Conservation (phyloP, 2,888 invertebrate species). For the Trachelus stipa region DNA sequence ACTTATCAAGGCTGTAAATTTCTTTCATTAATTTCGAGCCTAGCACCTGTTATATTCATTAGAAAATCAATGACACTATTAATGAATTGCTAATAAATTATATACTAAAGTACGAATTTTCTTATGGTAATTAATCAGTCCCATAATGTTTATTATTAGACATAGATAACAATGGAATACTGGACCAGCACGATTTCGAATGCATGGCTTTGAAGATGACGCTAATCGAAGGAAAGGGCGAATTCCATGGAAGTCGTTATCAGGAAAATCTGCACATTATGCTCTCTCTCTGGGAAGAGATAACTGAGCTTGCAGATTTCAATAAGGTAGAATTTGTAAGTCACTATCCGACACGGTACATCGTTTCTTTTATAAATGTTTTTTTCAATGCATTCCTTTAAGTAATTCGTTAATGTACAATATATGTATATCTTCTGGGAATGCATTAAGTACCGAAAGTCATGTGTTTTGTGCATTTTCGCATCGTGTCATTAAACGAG, state of each 20-base stretch:
- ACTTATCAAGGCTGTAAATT: no score
- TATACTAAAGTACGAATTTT: neutral
- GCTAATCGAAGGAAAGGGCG: constrained; percentile 85
- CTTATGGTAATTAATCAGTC: neutral
- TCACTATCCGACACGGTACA: neutral
- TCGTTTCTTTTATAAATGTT: neutral
- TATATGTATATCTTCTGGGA: neutral
- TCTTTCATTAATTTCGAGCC: neutral
- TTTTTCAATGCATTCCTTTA: neutral
- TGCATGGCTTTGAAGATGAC: constrained; percentile 86
- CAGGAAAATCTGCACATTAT: constrained; percentile 86
- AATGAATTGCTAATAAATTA: neutral
- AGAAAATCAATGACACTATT: neutral
- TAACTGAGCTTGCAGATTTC: constrained; percentile 86
- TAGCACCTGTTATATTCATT: neutral
- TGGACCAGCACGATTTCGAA: constrained; percentile 86
- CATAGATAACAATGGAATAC: constrained; percentile 86
- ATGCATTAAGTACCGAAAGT: neutral
- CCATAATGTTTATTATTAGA: constrained; percentile 69
- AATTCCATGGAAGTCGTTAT: constrained; percentile 77
- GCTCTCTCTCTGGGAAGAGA: constrained; percentile 87
- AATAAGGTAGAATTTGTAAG: constrained; percentile 74
- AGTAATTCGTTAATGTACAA: neutral
- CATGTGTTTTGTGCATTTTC: neutral
- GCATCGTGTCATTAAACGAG: neutral